These are phyloP conservation scores for Morone chrysops DNA, from an alignment of 2,113 vertebrate species.

Conservation along the genomic window DNA sequence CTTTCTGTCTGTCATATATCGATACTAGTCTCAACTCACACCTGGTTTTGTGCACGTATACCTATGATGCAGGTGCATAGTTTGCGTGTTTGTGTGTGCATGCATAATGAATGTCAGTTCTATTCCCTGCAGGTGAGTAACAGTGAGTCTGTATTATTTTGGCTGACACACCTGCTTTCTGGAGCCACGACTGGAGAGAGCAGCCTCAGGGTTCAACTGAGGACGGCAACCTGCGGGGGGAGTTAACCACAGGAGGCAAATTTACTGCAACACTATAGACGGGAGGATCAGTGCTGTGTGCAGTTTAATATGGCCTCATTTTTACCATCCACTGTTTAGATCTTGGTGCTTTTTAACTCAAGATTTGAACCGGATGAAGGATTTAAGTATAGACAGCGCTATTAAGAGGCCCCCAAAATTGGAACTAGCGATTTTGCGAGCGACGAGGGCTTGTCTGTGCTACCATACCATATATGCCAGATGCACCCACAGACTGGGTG, in stretches of 20 bases:
- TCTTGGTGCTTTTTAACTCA: too few species aligned
- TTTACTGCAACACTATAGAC: background rate
- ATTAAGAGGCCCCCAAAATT: too few species aligned
- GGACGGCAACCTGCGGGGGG: constrained; percentile 13
- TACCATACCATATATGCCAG: too few species aligned
- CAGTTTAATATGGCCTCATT: background rate
- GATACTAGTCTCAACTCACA: too few species aligned
- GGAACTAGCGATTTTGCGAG: too few species aligned
- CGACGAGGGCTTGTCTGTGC: too few species aligned
- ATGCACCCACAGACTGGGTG: too few species aligned
- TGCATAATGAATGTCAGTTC: background rate
- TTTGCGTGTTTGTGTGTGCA: background rate
- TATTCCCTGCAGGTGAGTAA: background rate
- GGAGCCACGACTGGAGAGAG: background rate
- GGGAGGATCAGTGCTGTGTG: background rate
- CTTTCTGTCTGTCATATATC: too few species aligned
- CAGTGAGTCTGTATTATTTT: background rate
- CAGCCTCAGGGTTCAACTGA: background rate
- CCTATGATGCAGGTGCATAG: background rate
- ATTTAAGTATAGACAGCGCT: too few species aligned
- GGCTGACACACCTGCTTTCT: background rate
- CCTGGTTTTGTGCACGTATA: background rate
- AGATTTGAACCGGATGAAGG: too few species aligned
- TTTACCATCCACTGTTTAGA: too few species aligned
- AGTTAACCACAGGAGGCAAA: background rate